phyloP scores from a whole-genome alignment of 2,888 invertebrate genomes.

The Drosophila barbarae region DNA sequence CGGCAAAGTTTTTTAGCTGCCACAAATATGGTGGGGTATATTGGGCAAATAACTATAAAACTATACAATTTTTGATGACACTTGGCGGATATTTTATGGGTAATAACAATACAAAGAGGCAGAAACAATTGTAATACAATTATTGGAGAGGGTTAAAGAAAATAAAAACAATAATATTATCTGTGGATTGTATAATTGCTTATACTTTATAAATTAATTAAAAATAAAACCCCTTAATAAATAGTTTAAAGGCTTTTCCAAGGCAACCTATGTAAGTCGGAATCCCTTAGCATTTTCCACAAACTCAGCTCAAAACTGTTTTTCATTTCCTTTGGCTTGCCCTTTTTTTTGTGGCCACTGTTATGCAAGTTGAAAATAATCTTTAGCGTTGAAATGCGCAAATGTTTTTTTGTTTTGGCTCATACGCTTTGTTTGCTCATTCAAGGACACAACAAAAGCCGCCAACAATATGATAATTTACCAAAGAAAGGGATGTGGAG shows the following conservation, averaged over 20 bases:
- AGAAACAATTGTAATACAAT: background rate
- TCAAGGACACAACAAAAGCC: slow-evolving; percentile 64
- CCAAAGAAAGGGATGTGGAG: slow-evolving; percentile 23
- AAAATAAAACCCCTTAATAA: background rate
- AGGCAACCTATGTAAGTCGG: background rate
- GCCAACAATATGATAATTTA: slow-evolving; percentile 67
- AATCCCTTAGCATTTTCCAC: background rate
- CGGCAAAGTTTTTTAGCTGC: slow-evolving; percentile 33
- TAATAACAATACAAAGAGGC: background rate
- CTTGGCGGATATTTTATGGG: background rate
- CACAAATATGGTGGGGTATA: background rate
- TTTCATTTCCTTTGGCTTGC: slow-evolving; percentile 17
- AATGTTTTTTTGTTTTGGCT: slow-evolving; percentile 47
- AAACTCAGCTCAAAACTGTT: slow-evolving; percentile 7
- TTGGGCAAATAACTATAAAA: background rate
- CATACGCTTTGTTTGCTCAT: slow-evolving; percentile 54
- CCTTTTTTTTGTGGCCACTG: slow-evolving; percentile 22
- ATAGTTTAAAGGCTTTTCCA: background rate
- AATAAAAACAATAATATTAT: too few relatives aligned
- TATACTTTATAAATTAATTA: too few relatives aligned
- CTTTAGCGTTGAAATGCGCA: slow-evolving; percentile 64
- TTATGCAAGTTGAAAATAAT: slow-evolving; percentile 51
- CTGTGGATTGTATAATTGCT: too few relatives aligned
- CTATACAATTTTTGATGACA: slow-evolving; percentile 2
- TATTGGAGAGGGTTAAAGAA: background rate